phyloP scores from a whole-genome alignment of 2,113 vertebrate species.

The Glaucidium brasilianum region DNA sequence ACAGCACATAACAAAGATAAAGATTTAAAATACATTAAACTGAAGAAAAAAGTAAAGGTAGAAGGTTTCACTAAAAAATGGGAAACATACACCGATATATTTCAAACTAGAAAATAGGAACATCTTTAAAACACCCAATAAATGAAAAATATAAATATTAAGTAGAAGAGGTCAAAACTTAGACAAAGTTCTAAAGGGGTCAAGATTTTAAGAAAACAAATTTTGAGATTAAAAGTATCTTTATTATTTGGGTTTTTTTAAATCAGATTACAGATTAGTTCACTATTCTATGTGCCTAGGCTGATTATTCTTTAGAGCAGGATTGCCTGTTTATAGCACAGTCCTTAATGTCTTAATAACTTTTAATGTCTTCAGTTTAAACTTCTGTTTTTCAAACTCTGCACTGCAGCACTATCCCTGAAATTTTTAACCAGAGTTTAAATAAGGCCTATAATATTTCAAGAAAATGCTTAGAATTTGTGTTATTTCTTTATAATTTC shows the following conservation, averaged over 20 bases:
- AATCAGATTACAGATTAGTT: not conserved
- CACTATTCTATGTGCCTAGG: not conserved
- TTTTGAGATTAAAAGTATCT: not conserved
- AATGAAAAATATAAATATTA: not conserved
- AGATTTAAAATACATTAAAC: not conserved
- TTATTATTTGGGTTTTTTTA: not conserved
- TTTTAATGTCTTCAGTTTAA: not conserved
- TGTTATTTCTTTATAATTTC: not conserved
- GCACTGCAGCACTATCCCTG: not conserved
- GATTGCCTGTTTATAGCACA: not conserved
- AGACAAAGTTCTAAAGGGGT: not conserved
- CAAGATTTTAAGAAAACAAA: not conserved
- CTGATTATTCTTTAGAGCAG: not conserved
- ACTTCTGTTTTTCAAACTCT: not conserved
- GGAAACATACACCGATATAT: not conserved
- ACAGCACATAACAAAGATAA: not conserved
- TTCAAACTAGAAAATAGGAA: not conserved
- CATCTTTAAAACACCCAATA: not conserved
- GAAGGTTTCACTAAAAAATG: not conserved
- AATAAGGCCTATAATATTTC: not conserved
- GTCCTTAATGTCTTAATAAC: not conserved
- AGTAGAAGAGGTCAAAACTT: not conserved
- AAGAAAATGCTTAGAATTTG: not conserved
- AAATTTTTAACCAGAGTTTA: not conserved
- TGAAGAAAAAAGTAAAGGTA: not conserved